phyloP scores from a whole-genome alignment of 2,888 invertebrate species.

The Leptinotarsa rubiginosa region DNA sequence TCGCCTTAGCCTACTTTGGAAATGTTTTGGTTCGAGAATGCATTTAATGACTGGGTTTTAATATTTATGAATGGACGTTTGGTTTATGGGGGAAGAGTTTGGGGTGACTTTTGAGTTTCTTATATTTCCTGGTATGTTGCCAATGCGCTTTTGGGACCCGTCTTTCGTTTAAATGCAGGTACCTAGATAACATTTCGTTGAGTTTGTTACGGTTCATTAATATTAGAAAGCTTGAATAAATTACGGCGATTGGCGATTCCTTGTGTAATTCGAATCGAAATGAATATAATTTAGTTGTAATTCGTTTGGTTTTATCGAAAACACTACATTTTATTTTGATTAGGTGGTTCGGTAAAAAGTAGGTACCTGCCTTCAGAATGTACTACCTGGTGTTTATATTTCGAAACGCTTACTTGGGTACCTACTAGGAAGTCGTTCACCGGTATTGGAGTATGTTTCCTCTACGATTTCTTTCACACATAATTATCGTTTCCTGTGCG shows the following conservation, averaged over 20 bases:
- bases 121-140: background rate
- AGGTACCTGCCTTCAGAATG: background rate
- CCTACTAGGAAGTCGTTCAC: background rate
- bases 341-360: conserved; percentile 3
- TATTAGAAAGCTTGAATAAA: conserved; percentile 38
- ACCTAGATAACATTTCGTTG: background rate
- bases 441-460: background rate
- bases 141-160: background rate
- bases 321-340: conserved; percentile 1
- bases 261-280: conserved; percentile 30
- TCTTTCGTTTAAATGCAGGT: background rate
- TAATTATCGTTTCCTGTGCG: background rate
- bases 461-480: background rate
- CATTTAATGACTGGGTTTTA: conserved; percentile 13
- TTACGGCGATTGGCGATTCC: conserved; percentile 30
- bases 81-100: background rate
- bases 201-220: conserved; percentile 39
- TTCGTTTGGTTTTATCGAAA: background rate
- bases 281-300: conserved; percentile 25
- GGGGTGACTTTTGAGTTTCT: background rate
- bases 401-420: background rate
- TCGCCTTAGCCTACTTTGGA: conserved; percentile 47
- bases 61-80: conserved; percentile 15
- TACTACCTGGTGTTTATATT: background rate
- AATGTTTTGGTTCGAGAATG: conserved; percentile 29